Evolutionary conservation across 2,797 vertebrate species (phyloP), one percentile per base, ranked within the genome.

Genomic region (Takifugu ocellatus): DNA sequence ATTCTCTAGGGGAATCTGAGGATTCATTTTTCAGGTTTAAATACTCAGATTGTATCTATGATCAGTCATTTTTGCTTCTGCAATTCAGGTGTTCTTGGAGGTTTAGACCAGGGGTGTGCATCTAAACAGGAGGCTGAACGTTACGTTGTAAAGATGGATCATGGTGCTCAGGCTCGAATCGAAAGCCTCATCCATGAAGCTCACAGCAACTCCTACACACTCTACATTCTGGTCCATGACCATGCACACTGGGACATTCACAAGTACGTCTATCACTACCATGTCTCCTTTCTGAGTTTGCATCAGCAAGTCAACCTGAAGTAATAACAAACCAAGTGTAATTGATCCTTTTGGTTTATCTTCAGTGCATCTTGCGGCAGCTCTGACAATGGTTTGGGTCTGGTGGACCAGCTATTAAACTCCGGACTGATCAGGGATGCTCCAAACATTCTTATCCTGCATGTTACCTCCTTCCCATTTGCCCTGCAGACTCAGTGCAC

Each of bases 391-490:
- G 70, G 88, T 1, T 57, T 88, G 66, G 96, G 96, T 57, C 77
- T 95, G 45, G 96, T 95, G 70, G 96, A 99, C 81, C 87, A 91
- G 74, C 78, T 98, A 66, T 76, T 99, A 72, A 98, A 98, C 89
- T 97, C 95, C 86, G 87, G 91, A 49, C 94, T 94, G 79, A 92
- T 98, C 84, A 91, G 89, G 84, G 96, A 99, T 49, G 92, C 95
- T 0, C 81, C 94, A 43, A 98, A 99, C 87, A 94, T 99, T 64
- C 84, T 99, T 74, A 94, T 92, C 0, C 94, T 99, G 12, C 96
- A 98, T 0, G 96, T 98, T 76, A 99, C 96, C 8, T 98, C 97
- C 44, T 97, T 96, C 86, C 97, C 97, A 0, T 99, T 97, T 0
- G 89, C 94, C 1, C 91, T 99, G 60, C 96, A 99, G 89, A 99